Conservation (phyloP, 2,113 vertebrate genomes). For the Cavia aperea region DNA sequence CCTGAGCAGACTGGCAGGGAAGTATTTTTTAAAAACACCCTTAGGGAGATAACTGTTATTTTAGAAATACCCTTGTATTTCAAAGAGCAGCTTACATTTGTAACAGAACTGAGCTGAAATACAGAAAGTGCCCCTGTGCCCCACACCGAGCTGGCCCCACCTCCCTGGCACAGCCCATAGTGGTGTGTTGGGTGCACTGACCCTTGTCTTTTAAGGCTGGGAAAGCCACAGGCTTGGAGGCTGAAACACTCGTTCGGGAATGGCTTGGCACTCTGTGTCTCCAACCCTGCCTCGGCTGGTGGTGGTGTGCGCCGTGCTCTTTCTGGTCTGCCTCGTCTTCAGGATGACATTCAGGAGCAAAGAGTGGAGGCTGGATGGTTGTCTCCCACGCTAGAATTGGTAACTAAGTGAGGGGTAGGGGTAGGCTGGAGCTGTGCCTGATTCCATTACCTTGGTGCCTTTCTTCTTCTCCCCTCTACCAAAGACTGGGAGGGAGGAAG, state of each 20-base stretch:
- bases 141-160: background rate
- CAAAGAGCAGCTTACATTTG: background rate
- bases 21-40: background rate
- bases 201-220: background rate
- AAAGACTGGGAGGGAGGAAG: background rate
- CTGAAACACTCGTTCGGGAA: no score
- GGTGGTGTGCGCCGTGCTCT: fast-evolving
- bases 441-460: background rate
- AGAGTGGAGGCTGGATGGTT: background rate
- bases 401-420: background rate
- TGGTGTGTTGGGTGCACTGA: background rate
- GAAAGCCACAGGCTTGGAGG: background rate
- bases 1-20: background rate
- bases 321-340: background rate
- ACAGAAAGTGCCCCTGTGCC: background rate
- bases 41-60: background rate
- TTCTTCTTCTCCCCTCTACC: background rate
- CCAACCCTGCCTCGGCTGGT: no score
- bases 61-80: background rate
- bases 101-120: background rate
- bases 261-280: background rate
- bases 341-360: background rate
- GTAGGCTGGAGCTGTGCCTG: background rate
- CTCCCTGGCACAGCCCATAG: fast-evolving
- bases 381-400: background rate